Percentiles rank a stretch among this genome's conserved stretches.
Conservation (phyloP, 2,888 invertebrate genomes). For the Hesperia comma region DNA sequence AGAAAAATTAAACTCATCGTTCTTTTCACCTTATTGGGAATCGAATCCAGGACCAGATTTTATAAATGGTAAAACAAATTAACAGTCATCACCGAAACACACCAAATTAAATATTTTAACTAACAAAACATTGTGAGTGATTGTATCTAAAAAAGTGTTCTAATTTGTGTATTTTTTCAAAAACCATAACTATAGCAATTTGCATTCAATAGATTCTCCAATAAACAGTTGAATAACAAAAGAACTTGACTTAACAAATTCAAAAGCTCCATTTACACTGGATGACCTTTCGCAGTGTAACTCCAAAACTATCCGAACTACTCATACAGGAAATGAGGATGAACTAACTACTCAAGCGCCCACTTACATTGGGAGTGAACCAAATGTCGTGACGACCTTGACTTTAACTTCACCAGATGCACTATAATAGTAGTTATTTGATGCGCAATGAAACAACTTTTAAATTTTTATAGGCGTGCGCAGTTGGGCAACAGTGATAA, state of each 20-base stretch:
- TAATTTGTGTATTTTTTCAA: too few species aligned
- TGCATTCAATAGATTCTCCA: too few species aligned
- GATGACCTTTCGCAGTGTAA: slow-evolving; percentile 8
- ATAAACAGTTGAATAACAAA: background rate
- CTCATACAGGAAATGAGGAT: slow-evolving; percentile 21
- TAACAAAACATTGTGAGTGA: too few species aligned
- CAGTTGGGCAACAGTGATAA: slow-evolving; percentile 6
- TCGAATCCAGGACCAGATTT: too few species aligned
- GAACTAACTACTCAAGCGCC: slow-evolving; percentile 13
- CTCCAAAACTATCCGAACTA: background rate
- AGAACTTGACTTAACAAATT: background rate
- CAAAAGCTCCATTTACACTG: background rate
- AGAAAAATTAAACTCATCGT: too few species aligned
- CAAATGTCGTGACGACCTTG: slow-evolving; percentile 18
- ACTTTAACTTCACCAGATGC: slow-evolving; percentile 24
- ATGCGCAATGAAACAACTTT: slow-evolving; percentile 20
- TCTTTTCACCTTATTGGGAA: too few species aligned
- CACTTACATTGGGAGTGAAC: slow-evolving; percentile 6
- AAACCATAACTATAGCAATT: too few species aligned
- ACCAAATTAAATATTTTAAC: too few species aligned
- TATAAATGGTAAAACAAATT: too few species aligned
- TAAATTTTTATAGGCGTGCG: slow-evolving; percentile 12
- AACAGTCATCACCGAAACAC: too few species aligned
- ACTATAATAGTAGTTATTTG: slow-evolving; percentile 16
- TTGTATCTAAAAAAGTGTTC: too few species aligned